A percentile compares a stretch with the other conserved stretches of the same genome.
Evolutionary conservation across 2,888 invertebrate species (phyloP).

Genomic region (Catotricha subobsoleta): DNA sequence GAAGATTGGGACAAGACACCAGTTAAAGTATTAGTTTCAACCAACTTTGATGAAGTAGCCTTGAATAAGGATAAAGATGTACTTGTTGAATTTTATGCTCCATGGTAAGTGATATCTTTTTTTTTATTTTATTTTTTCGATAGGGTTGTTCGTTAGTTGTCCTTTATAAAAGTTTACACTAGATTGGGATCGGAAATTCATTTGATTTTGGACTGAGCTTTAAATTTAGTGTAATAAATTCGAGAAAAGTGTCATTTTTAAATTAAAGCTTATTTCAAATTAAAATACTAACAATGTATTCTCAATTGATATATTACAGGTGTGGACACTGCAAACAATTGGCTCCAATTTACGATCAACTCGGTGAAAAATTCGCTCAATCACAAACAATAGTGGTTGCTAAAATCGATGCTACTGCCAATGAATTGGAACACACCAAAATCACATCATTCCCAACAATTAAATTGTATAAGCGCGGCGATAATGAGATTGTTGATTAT

Average conservation of each 20-base stretch:
- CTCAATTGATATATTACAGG: constrained; percentile 22
- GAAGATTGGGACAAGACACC: constrained; percentile 93
- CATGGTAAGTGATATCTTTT: constrained; percentile 45
- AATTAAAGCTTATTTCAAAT: no score
- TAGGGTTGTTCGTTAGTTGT: no score
- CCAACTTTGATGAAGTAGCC: constrained; percentile 89
- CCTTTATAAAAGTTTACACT: no score
- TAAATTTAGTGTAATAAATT: no score
- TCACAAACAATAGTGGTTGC: constrained; percentile 73
- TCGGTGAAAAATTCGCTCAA: constrained; percentile 84
- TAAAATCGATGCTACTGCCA: constrained; percentile 97
- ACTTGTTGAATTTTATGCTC: constrained; percentile 97
- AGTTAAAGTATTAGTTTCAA: constrained; percentile 82
- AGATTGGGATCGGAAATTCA: no score
- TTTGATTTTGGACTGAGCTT: no score
- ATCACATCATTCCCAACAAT: constrained; percentile 89
- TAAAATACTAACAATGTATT: no score
- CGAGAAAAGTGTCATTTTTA: no score
- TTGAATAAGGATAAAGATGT: constrained; percentile 76
- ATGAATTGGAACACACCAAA: constrained; percentile 93
- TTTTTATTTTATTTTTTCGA: background rate
- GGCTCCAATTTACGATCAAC: constrained; percentile 89
- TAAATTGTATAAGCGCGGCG: constrained; percentile 82
- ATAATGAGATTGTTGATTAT: constrained; percentile 79
- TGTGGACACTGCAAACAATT: constrained; percentile 97